Percentiles rank a stretch among this genome's conserved stretches.
Evolutionary conservation across 1,140 invertebrate genomes (phyloP).

Genomic region (Leptopilina boulardi): DNA sequence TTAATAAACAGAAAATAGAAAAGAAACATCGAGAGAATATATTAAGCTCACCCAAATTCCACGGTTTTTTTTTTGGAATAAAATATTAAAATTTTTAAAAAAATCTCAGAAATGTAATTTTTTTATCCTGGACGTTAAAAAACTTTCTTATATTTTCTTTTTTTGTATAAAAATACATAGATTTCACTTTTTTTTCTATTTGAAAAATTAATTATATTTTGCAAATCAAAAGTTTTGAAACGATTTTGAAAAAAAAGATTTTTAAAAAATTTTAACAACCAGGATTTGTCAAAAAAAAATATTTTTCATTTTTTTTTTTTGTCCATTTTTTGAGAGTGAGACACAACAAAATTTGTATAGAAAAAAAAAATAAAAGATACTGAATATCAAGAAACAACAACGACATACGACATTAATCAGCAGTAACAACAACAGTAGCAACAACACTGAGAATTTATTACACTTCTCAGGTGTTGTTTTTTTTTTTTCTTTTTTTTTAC

Average conservation of each 20-base stretch:
- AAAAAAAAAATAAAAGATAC: constrained; percentile 46
- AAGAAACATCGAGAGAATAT: constrained; percentile 39
- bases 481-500: neutral
- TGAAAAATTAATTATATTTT: too few relatives aligned
- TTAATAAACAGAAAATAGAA: neutral
- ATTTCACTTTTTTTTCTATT: too few relatives aligned
- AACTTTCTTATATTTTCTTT: neutral
- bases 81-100: constrained; percentile 37
- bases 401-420: constrained; percentile 74
- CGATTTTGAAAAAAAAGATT: neutral
- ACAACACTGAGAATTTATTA: constrained; percentile 48
- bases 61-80: constrained; percentile 39
- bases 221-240: too few relatives aligned
- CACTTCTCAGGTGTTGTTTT: neutral
- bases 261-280: neutral
- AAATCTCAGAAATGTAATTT: neutral
- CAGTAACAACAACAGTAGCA: constrained; percentile 65
- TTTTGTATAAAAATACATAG: neutral
- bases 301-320: too few relatives aligned
- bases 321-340: neutral
- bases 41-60: constrained; percentile 56
- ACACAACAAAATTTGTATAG: too few relatives aligned
- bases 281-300: neutral
- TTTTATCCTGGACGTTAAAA: constrained; percentile 5
- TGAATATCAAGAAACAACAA: constrained; percentile 75